phyloP scores from a whole-genome alignment of 2,113 vertebrate species.

The Lasiurus cinereus region DNA sequence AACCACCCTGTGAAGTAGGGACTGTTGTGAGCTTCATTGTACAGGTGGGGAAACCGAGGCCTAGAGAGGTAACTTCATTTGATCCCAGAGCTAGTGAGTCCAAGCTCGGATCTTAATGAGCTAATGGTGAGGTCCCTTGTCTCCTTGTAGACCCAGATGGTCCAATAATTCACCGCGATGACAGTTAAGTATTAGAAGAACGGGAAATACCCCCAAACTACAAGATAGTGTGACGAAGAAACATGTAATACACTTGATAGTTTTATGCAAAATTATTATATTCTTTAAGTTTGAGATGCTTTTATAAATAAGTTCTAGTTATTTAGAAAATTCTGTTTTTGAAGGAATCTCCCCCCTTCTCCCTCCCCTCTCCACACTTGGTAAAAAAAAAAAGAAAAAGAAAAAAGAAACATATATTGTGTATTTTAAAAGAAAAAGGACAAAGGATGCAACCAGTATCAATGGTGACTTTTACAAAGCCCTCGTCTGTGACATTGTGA shows the following conservation, averaged over 20 bases:
- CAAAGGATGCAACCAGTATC: neutral
- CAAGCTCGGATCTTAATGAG: neutral
- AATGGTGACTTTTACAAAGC: neutral
- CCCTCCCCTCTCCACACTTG: neutral
- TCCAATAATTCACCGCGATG: too few species aligned
- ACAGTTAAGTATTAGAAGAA: neutral
- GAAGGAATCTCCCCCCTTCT: neutral
- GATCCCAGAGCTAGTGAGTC: neutral
- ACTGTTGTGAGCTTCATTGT: neutral
- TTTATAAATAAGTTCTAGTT: neutral
- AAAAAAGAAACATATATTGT: neutral
- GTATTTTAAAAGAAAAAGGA: neutral
- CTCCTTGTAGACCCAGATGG: too few species aligned
- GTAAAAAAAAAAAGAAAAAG: neutral
- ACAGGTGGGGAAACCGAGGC: neutral
- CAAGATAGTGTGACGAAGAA: neutral
- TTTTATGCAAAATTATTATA: neutral
- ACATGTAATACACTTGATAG: neutral
- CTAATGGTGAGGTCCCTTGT: too few species aligned
- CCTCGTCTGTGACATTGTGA: neutral
- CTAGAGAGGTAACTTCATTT: neutral
- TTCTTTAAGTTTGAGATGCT: neutral
- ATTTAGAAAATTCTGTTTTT: constrained; percentile 13
- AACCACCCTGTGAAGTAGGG: neutral
- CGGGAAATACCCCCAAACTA: neutral